phyloP scores from a whole-genome alignment of 1,140 invertebrate genomes.

The Holcopasites calliopsidis region DNA sequence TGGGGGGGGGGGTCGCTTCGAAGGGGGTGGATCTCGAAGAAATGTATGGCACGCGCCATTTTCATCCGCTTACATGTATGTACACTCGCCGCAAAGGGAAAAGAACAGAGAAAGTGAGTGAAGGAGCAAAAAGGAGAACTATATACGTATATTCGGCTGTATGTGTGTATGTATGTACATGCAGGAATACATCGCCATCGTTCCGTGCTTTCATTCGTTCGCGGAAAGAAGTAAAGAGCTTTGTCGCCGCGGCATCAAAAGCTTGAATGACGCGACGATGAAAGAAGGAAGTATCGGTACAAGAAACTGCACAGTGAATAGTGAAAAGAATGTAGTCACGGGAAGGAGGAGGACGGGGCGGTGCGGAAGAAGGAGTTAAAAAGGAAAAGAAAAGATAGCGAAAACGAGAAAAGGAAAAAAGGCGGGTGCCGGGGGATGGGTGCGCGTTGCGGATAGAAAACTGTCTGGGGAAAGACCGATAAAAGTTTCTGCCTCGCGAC shows the following conservation, averaged over 20 bases:
- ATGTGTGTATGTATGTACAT: slow-evolving; percentile 24
- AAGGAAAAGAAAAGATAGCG: slow-evolving; percentile 56
- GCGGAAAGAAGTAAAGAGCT: slow-evolving; percentile 71
- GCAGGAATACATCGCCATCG: slow-evolving; percentile 59
- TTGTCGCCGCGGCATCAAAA: slow-evolving; percentile 72
- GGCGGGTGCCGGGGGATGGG: slow-evolving; percentile 10
- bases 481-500: slow-evolving; percentile 37
- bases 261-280: slow-evolving; percentile 71
- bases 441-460: slow-evolving; percentile 17
- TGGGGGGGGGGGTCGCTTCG: background rate
- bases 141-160: slow-evolving; percentile 27
- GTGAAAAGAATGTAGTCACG: slow-evolving; percentile 70
- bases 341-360: slow-evolving; percentile 34
- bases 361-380: slow-evolving; percentile 47
- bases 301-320: slow-evolving; percentile 70
- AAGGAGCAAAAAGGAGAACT: background rate
- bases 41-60: slow-evolving; percentile 7
- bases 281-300: slow-evolving; percentile 72
- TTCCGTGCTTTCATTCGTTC: slow-evolving; percentile 67
- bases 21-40: background rate
- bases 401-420: slow-evolving; percentile 46
- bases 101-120: background rate
- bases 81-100: background rate
- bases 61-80: background rate
- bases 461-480: slow-evolving; percentile 23